These are phyloP conservation scores for Pachyrhynchus sulphureomaculatus DNA, from an alignment of 1,140 invertebrate species.

Conservation along the genomic window DNA sequence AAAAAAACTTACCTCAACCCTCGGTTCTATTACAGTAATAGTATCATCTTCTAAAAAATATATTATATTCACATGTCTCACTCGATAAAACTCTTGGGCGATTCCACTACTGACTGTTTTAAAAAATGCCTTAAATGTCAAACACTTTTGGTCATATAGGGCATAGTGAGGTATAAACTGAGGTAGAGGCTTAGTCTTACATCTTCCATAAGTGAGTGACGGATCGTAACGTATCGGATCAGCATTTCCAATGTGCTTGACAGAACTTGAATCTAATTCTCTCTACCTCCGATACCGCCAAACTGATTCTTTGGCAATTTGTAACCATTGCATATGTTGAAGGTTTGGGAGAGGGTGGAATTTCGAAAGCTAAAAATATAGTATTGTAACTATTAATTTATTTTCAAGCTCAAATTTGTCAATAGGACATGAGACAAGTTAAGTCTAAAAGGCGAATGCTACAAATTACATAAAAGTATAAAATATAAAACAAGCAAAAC, in stretches of 20 bases:
- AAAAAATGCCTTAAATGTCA: slow-evolving; percentile 69
- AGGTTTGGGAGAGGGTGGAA: slow-evolving; percentile 65
- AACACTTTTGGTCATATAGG: slow-evolving; percentile 72
- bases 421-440: no score
- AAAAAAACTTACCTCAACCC: slow-evolving; percentile 52
- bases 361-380: slow-evolving; percentile 57
- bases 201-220: slow-evolving; percentile 71
- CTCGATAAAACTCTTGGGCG: slow-evolving; percentile 68
- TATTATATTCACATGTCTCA: slow-evolving; percentile 76
- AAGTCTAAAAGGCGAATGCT: no score
- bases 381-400: slow-evolving; percentile 5
- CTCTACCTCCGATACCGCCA: slow-evolving; percentile 63
- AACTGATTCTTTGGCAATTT: slow-evolving; percentile 58
- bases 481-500: no score
- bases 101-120: slow-evolving; percentile 68
- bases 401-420: no score
- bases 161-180: slow-evolving; percentile 74
- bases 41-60: slow-evolving; percentile 89
- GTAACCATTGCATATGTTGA: slow-evolving; percentile 70
- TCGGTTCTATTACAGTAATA: slow-evolving; percentile 76
- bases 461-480: no score
- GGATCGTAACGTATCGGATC: slow-evolving; percentile 69
- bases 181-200: slow-evolving; percentile 61
- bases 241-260: slow-evolving; percentile 55
- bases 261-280: slow-evolving; percentile 63